Evolutionary conservation across 2,113 vertebrate species (phyloP).

Genomic region (Phaethornis superciliosus): DNA sequence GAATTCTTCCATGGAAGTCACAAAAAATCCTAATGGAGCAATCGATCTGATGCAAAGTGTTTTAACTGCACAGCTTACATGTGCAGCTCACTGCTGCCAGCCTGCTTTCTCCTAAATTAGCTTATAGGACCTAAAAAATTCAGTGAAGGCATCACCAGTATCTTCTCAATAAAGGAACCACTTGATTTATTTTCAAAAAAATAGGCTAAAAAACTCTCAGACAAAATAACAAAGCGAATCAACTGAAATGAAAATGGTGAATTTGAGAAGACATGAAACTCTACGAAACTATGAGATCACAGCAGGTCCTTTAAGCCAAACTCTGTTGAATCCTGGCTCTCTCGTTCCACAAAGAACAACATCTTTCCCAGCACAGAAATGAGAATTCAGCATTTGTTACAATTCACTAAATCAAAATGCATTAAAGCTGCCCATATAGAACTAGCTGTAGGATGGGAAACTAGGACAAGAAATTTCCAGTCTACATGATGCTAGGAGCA

Average conservation of each 20-base stretch:
- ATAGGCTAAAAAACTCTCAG: background rate
- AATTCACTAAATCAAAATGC: slow-evolving; percentile 7
- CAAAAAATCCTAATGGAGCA: background rate
- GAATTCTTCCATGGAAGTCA: background rate
- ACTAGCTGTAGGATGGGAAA: background rate
- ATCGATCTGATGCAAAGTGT: background rate
- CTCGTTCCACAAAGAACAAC: background rate
- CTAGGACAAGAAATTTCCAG: background rate
- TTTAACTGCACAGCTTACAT: background rate
- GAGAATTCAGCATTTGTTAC: slow-evolving; percentile 14
- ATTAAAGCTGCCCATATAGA: background rate
- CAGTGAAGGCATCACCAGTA: background rate
- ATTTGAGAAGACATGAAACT: background rate
- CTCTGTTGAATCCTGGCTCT: background rate
- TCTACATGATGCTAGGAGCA: background rate
- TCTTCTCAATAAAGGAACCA: background rate
- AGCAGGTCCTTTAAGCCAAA: background rate
- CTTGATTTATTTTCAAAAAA: background rate
- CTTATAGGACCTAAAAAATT: background rate
- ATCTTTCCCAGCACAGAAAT: slow-evolving; percentile 21
- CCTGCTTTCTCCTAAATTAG: background rate
- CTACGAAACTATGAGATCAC: background rate
- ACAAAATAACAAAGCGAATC: background rate
- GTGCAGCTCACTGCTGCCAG: background rate
- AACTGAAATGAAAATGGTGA: background rate